Percentiles rank a stretch among this genome's conserved stretches.
phyloP scores from a whole-genome alignment of 1,140 invertebrate genomes.

The Rhagoletis zephyria region DNA sequence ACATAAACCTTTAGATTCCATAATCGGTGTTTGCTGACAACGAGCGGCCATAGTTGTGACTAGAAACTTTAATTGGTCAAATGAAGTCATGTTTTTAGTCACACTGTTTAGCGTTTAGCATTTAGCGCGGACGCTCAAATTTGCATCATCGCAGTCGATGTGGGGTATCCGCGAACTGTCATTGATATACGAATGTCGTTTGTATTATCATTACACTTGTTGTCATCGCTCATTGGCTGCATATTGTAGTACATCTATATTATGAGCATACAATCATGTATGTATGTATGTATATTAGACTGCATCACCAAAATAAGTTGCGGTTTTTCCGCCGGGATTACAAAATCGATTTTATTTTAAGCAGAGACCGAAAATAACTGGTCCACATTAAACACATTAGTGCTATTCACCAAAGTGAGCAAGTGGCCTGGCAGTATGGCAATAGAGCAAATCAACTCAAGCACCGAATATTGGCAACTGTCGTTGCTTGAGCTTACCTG shows the following conservation, averaged over 20 bases:
- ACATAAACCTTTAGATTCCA: not conserved
- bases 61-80: slow-evolving; percentile 30
- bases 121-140: not conserved
- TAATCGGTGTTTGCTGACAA: not conserved
- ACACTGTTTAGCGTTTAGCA: not conserved
- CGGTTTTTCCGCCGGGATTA: too few relatives aligned
- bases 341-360: too few relatives aligned
- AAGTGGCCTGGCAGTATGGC: too few relatives aligned
- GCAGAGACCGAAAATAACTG: too few relatives aligned
- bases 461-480: too few relatives aligned
- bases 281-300: too few relatives aligned
- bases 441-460: too few relatives aligned
- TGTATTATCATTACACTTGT: not conserved
- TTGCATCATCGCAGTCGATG: not conserved
- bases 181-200: slow-evolving; percentile 27
- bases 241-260: not conserved
- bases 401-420: too few relatives aligned
- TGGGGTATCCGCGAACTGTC: not conserved
- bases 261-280: too few relatives aligned
- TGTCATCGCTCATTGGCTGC: not conserved
- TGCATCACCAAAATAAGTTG: too few relatives aligned
- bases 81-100: slow-evolving; percentile 37
- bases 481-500: too few relatives aligned
- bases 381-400: too few relatives aligned
- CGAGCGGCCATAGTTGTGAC: not conserved